These are phyloP conservation scores for Heliconius cydno DNA, from an alignment of 2,888 invertebrate species.

Conservation along the genomic window DNA sequence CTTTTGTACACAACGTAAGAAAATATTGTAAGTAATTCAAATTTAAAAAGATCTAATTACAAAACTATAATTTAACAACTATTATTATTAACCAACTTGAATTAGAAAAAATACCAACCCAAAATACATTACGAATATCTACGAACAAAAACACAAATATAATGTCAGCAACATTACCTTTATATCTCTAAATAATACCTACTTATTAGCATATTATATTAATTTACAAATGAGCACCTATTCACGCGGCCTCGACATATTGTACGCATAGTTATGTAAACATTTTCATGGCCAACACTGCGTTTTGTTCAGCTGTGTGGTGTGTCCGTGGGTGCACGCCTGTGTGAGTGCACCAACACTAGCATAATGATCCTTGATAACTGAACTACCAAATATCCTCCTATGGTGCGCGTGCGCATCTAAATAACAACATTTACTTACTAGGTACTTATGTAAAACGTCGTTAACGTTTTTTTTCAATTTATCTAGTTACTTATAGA, in stretches of 20 bases:
- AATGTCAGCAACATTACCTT: slow-evolving; percentile 1
- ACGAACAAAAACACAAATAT: background rate
- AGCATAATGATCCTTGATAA: slow-evolving; percentile 62
- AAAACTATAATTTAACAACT: background rate
- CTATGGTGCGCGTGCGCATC: slow-evolving; percentile 6
- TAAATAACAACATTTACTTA: background rate
- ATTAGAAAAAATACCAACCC: background rate
- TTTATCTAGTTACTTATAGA: background rate
- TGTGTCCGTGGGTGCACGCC: slow-evolving; percentile 61
- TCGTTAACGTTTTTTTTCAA: background rate
- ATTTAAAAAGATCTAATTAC: background rate
- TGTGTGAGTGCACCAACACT: slow-evolving; percentile 54
- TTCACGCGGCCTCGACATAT: slow-evolving; percentile 61
- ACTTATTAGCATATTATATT: slow-evolving; percentile 61
- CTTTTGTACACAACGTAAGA: too few species aligned
- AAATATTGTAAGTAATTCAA: background rate
- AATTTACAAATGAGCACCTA: slow-evolving; percentile 58
- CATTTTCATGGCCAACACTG: slow-evolving; percentile 73
- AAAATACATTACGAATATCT: background rate
- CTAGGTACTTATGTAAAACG: background rate
- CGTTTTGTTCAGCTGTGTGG: slow-evolving; percentile 61
- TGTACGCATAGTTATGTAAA: slow-evolving; percentile 60
- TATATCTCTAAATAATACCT: slow-evolving; percentile 43
- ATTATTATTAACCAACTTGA: background rate
- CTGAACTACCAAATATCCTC: slow-evolving; percentile 46